Evolutionary conservation across 2,888 invertebrate species (phyloP).

Genomic region (Polymixis flavicincta): DNA sequence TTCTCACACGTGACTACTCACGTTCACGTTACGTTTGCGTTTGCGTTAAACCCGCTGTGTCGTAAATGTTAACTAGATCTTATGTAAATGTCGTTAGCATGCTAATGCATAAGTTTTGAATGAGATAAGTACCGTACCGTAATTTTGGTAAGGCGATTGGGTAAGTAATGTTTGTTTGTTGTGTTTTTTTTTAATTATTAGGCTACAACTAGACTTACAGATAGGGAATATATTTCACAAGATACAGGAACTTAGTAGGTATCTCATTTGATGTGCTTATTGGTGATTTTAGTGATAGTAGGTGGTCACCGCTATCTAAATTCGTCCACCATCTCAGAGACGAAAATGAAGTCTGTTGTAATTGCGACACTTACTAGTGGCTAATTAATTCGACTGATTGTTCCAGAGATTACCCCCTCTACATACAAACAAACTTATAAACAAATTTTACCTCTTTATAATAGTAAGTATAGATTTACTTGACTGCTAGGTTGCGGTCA

Average conservation of each 20-base stretch:
- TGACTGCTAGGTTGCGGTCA: background rate
- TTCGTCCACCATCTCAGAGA: background rate
- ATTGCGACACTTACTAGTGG: no score
- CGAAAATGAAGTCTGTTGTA: no score
- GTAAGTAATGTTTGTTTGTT: background rate
- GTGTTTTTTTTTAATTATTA: background rate
- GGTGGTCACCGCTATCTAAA: background rate
- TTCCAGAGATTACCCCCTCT: no score
- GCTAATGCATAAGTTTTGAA: constrained; percentile 27
- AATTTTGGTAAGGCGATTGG: background rate
- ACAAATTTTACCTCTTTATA: no score
- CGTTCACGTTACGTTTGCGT: background rate
- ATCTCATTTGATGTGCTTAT: background rate
- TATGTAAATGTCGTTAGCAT: constrained; percentile 37
- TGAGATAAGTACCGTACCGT: background rate
- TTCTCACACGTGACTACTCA: background rate
- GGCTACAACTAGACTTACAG: no score
- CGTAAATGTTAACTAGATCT: constrained; percentile 31
- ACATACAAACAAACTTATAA: no score
- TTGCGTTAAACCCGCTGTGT: constrained; percentile 32
- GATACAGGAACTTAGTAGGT: background rate
- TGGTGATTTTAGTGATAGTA: background rate
- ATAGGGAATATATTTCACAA: background rate
- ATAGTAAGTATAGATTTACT: background rate
- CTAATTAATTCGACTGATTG: no score